A percentile compares a stretch with the other conserved stretches of the same genome.
Evolutionary conservation across 2,888 invertebrate species (phyloP).

Genomic region (Pterostichus niger): DNA sequence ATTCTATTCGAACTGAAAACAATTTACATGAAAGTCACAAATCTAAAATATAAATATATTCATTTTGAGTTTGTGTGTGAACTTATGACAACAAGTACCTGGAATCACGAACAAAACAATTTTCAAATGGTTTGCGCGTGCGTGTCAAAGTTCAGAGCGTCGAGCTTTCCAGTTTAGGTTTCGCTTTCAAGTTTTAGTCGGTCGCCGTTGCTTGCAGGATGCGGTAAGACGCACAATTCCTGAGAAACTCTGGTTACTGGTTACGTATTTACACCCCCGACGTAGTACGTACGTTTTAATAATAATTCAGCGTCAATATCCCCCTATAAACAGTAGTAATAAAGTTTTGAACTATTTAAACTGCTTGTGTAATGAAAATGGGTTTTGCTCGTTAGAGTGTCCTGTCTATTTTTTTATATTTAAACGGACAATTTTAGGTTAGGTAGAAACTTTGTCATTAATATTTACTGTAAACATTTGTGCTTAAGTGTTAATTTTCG

Average conservation of each 20-base stretch:
- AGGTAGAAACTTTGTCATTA: conserved; percentile 4
- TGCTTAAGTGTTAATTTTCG: conserved; percentile 37
- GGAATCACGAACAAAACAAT: conserved; percentile 22
- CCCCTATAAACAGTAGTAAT: too few species aligned
- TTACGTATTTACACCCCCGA: background rate
- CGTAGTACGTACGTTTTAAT: too few species aligned
- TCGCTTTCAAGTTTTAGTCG: conserved; percentile 45
- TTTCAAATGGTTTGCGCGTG: conserved; percentile 43
- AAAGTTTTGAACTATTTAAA: too few species aligned
- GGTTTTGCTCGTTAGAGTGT: too few species aligned
- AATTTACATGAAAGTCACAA: conserved; percentile 13
- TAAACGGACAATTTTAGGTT: conserved; percentile 4
- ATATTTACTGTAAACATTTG: conserved; percentile 13
- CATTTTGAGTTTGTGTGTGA: background rate
- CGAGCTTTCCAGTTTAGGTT: conserved; percentile 19
- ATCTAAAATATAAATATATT: background rate
- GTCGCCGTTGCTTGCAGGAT: conserved; percentile 19
- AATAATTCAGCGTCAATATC: too few species aligned
- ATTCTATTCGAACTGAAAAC: background rate
- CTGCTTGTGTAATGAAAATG: too few species aligned
- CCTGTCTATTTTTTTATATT: too few species aligned
- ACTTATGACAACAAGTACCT: conserved; percentile 9
- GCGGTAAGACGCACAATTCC: conserved; percentile 5
- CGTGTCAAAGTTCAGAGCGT: conserved; percentile 47
- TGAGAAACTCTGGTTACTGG: background rate